Evolutionary conservation across 2,113 vertebrate species (phyloP), one percentile per base, ranked within the genome.

Genomic region (Camelus dromedarius): DNA sequence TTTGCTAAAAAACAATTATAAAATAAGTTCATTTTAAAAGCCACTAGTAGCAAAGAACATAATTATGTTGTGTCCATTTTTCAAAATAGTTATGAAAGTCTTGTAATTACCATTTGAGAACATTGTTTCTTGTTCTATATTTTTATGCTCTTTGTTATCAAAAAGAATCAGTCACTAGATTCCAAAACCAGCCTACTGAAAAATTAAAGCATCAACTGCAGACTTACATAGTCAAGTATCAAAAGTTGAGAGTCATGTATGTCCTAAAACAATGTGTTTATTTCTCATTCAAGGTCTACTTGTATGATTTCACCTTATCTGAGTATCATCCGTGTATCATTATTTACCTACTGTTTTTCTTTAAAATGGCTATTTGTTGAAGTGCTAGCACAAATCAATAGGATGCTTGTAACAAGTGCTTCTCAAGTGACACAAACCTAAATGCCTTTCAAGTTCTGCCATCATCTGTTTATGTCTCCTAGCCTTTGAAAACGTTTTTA

Each of bases 321-420:
- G n/a, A 75, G 12, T 91, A 93, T 48, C 62, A 72, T 66, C 28
- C 30, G 1, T 86, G 19, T 48, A 75, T 26, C 7, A 94, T 80
- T 73, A 87, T 58, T 81, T 93, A 96, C 20, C 32, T 73, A 86
- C 81, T 14, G 0, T 52, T 60, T 66, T 97, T 93, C 77, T 92
- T 89, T 86, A 94, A 86, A 95, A 93, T 56, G 79, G 9, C 52
- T 95, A 86, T 66, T 91, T 80, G 80, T 64, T 94, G 62, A 92
- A 95, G 91, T 73, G 64, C 52, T 87, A 30, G 67, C 30, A 66
- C 50, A 82, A 85, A 84, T 35, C 46, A 35, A 22, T 5, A 89
- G 22, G 38, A 85, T 86, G 32, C 32, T 86, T 85, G 8, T 69
- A 95, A 96, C 12, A 91, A 93, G 22, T 80, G 13, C 14, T 88